Conservation (phyloP, 37 sponge, comb jelly and placozoan species). For the Amphimedon queenslandica region DNA sequence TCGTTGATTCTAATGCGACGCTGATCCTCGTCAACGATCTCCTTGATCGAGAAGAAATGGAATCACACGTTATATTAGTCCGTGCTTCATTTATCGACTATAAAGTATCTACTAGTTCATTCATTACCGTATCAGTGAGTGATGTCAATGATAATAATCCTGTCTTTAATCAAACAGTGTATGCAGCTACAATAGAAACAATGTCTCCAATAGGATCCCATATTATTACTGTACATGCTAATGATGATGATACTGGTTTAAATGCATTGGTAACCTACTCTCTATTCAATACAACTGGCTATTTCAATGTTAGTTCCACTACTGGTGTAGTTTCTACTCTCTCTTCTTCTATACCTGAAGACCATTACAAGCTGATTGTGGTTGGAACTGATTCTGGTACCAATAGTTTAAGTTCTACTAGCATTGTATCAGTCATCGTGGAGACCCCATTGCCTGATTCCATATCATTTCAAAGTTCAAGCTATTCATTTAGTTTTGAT, state of each 20-base stretch:
- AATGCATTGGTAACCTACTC: conserved; percentile 21
- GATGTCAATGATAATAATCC: conserved; percentile 58
- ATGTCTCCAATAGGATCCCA: neutral
- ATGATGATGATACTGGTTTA: conserved; percentile 26
- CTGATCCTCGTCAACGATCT: neutral
- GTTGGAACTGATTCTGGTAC: conserved; percentile 26
- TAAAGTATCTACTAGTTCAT: neutral
- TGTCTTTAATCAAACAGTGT: conserved; percentile 2
- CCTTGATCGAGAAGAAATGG: conserved; percentile 38
- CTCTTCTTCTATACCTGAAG: conserved; percentile 2
- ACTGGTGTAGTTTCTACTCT: neutral
- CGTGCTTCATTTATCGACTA: conserved; percentile 27
- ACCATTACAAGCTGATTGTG: conserved; percentile 11
- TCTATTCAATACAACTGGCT: neutral
- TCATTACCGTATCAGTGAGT: conserved; percentile 17
- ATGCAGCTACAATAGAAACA: neutral
- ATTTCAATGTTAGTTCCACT: conserved; percentile 8
- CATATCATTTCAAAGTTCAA: neutral
- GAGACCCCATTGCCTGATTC: conserved; percentile 22
- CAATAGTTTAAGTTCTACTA: neutral
- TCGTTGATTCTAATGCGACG: conserved; percentile 13
- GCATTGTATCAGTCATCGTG: conserved; percentile 18
- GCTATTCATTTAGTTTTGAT: conserved; percentile 9
- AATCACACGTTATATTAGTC: conserved; percentile 8
- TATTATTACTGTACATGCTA: conserved; percentile 20